Evolutionary conservation across 92 coral and sea anemone species (phyloP).

Genomic region (Montipora capitata): DNA sequence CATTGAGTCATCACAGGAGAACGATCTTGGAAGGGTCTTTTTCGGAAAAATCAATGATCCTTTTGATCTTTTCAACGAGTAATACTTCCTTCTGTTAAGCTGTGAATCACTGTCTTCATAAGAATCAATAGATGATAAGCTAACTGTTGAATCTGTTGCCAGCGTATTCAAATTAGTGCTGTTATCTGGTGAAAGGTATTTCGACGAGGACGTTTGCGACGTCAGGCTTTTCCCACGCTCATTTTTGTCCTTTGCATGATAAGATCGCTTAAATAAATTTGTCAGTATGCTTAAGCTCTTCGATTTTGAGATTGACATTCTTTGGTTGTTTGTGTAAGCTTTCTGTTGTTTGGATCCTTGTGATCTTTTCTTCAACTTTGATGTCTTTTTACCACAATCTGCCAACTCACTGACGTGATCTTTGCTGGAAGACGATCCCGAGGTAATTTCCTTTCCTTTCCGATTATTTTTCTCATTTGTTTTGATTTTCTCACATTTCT

Average conservation of each 20-base stretch:
- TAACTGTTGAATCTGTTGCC: conserved; percentile 54
- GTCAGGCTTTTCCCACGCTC: conserved; percentile 78
- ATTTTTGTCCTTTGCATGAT: conserved; percentile 53
- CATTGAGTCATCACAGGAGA: conserved; percentile 40
- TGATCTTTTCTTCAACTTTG: conserved; percentile 40
- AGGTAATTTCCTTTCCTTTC: conserved; percentile 38
- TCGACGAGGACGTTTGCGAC: conserved; percentile 22
- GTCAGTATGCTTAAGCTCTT: conserved; percentile 86
- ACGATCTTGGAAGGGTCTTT: conserved; percentile 23
- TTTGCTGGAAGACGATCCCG: conserved; percentile 29
- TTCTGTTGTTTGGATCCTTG: conserved; percentile 40
- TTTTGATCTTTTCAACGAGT: conserved; percentile 87
- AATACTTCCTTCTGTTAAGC: conserved; percentile 58
- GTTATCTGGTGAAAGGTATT: conserved; percentile 19
- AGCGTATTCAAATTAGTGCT: conserved; percentile 48
- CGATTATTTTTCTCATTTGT: conserved; percentile 55
- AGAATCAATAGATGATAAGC: conserved; percentile 68
- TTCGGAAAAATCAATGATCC: conserved; percentile 79
- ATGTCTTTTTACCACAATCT: conserved; percentile 8
- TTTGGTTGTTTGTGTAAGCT: conserved; percentile 61
- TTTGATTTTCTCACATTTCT: conserved; percentile 63
- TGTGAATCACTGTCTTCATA: conserved; percentile 54
- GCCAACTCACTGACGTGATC: conserved; percentile 40
- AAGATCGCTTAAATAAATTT: conserved; percentile 84
- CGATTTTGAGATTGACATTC: conserved; percentile 65